Conservation (phyloP, 2,797 vertebrate genomes). For the Hozukius guyotensis region DNA sequence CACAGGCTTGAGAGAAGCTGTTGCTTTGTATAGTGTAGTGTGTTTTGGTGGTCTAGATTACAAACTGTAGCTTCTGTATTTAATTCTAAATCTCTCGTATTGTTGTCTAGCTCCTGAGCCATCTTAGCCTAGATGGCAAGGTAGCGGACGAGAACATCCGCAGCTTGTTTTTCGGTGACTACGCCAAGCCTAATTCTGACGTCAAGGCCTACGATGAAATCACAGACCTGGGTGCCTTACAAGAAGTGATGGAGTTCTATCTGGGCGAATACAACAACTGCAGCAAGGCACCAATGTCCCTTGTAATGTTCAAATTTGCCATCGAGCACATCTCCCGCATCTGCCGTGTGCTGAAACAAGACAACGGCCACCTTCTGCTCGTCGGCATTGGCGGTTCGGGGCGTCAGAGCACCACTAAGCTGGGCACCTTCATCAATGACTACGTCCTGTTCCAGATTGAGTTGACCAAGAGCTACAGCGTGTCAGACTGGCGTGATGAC, state of each 20-base stretch:
- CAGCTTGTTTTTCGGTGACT: constrained; percentile 94
- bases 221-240: constrained; percentile 84
- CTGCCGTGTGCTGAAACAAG: constrained; percentile 92
- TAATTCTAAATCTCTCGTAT: not conserved
- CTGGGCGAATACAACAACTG: constrained; percentile 91
- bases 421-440: constrained; percentile 89
- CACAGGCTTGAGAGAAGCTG: not conserved
- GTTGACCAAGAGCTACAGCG: constrained; percentile 89
- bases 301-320: constrained; percentile 95
- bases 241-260: constrained; percentile 89
- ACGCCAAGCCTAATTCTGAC: constrained; percentile 81
- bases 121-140: constrained; percentile 85
- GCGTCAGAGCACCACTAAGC: constrained; percentile 89
- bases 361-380: constrained; percentile 90
- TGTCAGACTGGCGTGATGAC: constrained; percentile 90
- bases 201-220: constrained; percentile 90
- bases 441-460: constrained; percentile 93
- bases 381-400: constrained; percentile 93
- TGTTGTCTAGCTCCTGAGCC: constrained; percentile 85
- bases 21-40: not conserved
- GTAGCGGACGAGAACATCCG: constrained; percentile 88
- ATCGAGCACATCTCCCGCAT: constrained; percentile 95
- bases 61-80: constrained; percentile 29
- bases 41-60: not conserved
- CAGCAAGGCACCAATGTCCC: constrained; percentile 92